These are phyloP conservation scores for Drosophila sturtevanti DNA, from an alignment of 1,140 invertebrate genomes.

Conservation along the genomic window DNA sequence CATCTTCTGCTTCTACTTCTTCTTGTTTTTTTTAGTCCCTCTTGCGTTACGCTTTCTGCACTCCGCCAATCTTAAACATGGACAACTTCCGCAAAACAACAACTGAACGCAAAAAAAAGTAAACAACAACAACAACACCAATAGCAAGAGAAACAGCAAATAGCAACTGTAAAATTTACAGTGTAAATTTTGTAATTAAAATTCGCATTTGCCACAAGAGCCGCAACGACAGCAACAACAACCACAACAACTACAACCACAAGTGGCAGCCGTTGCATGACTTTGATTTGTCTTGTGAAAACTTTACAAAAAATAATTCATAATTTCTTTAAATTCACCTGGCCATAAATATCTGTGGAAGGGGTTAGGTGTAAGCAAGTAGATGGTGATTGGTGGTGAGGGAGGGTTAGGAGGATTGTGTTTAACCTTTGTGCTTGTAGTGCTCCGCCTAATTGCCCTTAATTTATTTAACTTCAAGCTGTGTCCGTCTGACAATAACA, in stretches of 20 bases:
- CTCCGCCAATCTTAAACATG: conserved; percentile 57
- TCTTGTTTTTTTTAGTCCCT: neutral
- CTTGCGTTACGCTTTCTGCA: conserved; percentile 73
- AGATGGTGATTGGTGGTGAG: neutral
- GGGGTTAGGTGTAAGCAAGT: neutral
- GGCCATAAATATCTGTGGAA: conserved; percentile 6
- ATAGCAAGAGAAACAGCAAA: conserved; percentile 23
- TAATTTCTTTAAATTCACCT: conserved; percentile 62
- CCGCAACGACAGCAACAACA: conserved; percentile 14
- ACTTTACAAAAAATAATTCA: conserved; percentile 52
- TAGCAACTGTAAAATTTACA: conserved; percentile 60
- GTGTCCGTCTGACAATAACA: conserved; percentile 30
- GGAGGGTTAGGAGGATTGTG: neutral
- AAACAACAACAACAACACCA: no score
- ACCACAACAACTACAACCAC: conserved; percentile 14
- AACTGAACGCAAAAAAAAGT: conserved; percentile 12
- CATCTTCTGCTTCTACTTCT: no score
- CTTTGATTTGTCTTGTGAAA: conserved; percentile 40
- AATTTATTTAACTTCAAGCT: conserved; percentile 80
- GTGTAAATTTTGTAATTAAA: conserved; percentile 63
- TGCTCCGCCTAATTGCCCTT: conserved; percentile 75
- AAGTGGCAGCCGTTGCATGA: conserved; percentile 37
- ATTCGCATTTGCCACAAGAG: conserved; percentile 6
- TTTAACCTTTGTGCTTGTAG: conserved; percentile 66
- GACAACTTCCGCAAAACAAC: conserved; percentile 59